Conservation (phyloP, 2,113 vertebrate species). For the Xyliphius kryptos region DNA sequence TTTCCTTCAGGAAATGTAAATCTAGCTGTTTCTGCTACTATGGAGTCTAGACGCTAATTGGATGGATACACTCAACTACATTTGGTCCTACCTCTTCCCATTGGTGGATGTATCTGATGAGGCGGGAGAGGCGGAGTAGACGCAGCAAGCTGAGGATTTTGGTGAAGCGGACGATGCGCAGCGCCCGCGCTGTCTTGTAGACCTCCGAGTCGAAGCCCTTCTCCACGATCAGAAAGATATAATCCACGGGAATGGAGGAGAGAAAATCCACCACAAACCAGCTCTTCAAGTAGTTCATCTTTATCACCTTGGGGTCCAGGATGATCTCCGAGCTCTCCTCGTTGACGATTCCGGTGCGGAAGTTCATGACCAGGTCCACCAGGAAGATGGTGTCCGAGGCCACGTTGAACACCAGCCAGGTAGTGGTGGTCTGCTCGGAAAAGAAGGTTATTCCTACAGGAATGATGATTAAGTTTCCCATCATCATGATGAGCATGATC, state of each 20-base stretch:
- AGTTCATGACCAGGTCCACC: constrained; percentile 99
- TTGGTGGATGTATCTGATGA: constrained; percentile 98
- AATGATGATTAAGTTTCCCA: constrained; percentile 99
- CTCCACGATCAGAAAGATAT: constrained; percentile 99
- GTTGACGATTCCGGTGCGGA: constrained; percentile 97
- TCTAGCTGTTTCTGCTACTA: too few relatives aligned
- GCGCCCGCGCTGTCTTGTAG: constrained; percentile 96
- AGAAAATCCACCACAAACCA: too few relatives aligned
- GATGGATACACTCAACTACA: too few relatives aligned
- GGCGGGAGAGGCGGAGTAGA: constrained; percentile 89
- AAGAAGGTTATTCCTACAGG: constrained; percentile 99
- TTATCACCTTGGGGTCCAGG: constrained; percentile 97
- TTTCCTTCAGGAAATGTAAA: too few relatives aligned
- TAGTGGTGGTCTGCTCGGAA: constrained; percentile 96
- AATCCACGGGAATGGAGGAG: too few relatives aligned
- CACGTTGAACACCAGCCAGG: constrained; percentile 99
- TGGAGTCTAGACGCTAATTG: too few relatives aligned
- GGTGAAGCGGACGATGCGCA: constrained; percentile 96
- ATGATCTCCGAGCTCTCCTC: constrained; percentile 99
- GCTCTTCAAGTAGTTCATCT: constrained; percentile 99
- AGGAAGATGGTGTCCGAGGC: constrained; percentile 99
- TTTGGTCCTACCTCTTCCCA: constrained; percentile 97
- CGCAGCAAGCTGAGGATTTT: constrained; percentile 94
- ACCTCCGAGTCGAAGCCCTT: constrained; percentile 99
- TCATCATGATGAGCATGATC: constrained; percentile 99